These are phyloP conservation scores for Peromyscus aztecus DNA, from an alignment of 2,797 vertebrate species.

Conservation along the genomic window DNA sequence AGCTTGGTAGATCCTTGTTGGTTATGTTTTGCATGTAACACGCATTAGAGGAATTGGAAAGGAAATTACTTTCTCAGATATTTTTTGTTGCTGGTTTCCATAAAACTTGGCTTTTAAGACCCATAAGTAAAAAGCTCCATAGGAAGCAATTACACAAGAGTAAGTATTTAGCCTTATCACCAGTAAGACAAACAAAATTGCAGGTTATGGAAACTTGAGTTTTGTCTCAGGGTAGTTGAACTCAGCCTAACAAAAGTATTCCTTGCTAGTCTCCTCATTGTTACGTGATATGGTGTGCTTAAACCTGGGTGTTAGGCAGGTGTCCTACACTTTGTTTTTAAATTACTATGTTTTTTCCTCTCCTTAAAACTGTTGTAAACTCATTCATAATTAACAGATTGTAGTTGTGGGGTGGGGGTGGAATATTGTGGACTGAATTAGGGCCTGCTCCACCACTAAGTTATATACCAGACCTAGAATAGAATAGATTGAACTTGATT, in stretches of 20 bases:
- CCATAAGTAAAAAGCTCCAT: not conserved
- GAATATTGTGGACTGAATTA: not conserved
- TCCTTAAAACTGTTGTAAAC: conserved; percentile 3
- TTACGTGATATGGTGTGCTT: not conserved
- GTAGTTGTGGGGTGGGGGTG: not conserved
- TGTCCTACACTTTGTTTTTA: not conserved
- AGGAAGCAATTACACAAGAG: not conserved
- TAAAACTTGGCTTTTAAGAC: not conserved
- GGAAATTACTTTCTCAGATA: not conserved
- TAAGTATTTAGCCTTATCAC: not conserved
- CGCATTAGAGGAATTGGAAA: not conserved
- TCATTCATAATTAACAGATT: not conserved
- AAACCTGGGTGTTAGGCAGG: not conserved
- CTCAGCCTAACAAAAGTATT: not conserved
- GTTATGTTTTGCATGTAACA: not conserved
- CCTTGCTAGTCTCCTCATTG: not conserved
- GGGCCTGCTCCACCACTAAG: not conserved
- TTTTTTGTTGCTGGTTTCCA: not conserved
- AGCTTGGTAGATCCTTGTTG: not conserved
- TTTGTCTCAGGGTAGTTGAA: not conserved
- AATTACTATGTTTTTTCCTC: not conserved
- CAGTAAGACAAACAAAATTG: not conserved
- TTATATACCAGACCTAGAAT: not conserved
- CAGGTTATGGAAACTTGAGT: not conserved
- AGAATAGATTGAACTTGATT: not conserved